Evolutionary conservation across 2,113 vertebrate genomes (phyloP), one percentile per base, ranked within the genome.

Genomic region (Aythya baeri): DNA sequence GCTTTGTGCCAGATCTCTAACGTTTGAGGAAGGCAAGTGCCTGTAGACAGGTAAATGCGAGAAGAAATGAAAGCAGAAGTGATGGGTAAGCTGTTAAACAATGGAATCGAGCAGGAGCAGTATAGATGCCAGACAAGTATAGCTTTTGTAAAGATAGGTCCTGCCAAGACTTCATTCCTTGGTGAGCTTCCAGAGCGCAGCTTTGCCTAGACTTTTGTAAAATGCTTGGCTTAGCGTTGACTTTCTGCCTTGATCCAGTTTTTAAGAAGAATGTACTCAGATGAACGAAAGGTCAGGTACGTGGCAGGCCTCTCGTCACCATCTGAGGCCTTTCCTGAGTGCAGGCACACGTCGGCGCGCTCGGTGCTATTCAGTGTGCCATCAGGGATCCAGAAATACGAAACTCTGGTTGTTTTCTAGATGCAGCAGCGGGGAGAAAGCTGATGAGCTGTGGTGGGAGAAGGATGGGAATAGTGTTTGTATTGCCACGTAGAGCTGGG

Each of bases 331-430:
- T 55, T 15, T 38, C 11, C 44, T 4, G 5, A 29, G 4, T 4
- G 1, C 9, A 44, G 57, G 49, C 16, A 17, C 3, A 29, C 22
- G 17, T 26, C 2, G 0, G 2, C 4, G 72, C 1, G 5, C 31
- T 38, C 68, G 2, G 14, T 32, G 84, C 49, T 36, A 1, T 12
- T 11, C n/a, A 5, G 0, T 11, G 0, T 6, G 9, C 62, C 31
- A 1, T 5, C 18, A n/a, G 57, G 2, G 63, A 15, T 17, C n/a
- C 11, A 68, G 63, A 20, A 13, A 17, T 3, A 9, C 5, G 2
- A 34, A 16, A 23, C 13, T 18, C 32, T 13, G 46, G 1, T n/a
- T 2, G 2, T 17, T 29, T 17, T 22, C 21, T 50, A 15, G 74
- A 4, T 14, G 38, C 14, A 38, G 49, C 1, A 32, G 2, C 11